Conservation (phyloP, 2,888 invertebrate species). For the Tridacna crocea region DNA sequence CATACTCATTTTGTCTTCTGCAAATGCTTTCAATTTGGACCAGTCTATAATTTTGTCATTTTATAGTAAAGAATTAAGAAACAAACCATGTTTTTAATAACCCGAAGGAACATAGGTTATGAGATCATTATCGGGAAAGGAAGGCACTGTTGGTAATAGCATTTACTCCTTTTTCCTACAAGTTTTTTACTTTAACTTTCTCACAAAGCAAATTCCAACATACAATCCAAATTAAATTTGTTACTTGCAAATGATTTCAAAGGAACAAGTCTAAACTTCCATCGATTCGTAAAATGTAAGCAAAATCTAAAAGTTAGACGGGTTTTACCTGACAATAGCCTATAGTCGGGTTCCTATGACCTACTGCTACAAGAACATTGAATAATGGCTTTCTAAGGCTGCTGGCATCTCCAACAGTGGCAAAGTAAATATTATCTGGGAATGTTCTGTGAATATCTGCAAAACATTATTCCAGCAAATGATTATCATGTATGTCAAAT, state of each 20-base stretch:
- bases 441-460: constrained; percentile 95
- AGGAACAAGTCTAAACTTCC: not conserved
- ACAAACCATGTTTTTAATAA: too few species aligned
- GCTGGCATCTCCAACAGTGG: constrained; percentile 87
- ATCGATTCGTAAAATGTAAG: not conserved
- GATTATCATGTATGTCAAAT: not conserved
- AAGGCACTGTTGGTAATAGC: not conserved
- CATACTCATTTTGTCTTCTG: too few species aligned
- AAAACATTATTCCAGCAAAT: not conserved
- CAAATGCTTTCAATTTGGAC: too few species aligned
- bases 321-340: constrained; percentile 92
- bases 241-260: not conserved
- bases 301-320: not conserved
- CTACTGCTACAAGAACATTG: constrained; percentile 94
- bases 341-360: constrained; percentile 93
- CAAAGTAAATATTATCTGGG: constrained; percentile 96
- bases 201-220: not conserved
- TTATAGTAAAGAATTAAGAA: too few species aligned
- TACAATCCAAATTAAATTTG: not conserved
- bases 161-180: not conserved
- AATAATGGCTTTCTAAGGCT: constrained; percentile 90
- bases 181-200: not conserved
- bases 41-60: too few species aligned
- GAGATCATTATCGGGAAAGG: not conserved
- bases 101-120: too few species aligned